phyloP scores from a whole-genome alignment of 2,888 invertebrate genomes.

The Hofmannophila pseudospretella region DNA sequence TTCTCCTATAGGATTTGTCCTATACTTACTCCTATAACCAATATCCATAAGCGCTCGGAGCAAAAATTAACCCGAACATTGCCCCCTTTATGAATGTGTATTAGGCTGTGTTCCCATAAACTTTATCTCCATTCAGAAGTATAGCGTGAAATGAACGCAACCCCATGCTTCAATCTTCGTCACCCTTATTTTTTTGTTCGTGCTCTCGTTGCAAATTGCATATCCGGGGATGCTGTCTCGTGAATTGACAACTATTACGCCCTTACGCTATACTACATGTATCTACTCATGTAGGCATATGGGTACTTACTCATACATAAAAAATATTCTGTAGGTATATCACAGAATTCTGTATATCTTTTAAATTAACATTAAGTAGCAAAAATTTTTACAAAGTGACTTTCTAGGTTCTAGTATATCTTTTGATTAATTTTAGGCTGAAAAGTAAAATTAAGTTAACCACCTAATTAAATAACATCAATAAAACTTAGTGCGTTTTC shows the following conservation, averaged over 20 bases:
- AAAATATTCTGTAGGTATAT: no score
- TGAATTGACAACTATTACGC: constrained; percentile 25
- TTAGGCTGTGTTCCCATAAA: constrained; percentile 39
- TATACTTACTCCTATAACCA: no score
- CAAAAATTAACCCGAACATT: constrained; percentile 48
- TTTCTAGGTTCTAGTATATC: no score
- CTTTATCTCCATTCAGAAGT: constrained; percentile 39
- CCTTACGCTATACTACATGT: constrained; percentile 4
- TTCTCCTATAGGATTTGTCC: no score
- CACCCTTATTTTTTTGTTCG: constrained; percentile 49
- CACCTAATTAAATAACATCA: no score
- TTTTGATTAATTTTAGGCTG: no score
- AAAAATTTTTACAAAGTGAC: no score
- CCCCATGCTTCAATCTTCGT: constrained; percentile 32
- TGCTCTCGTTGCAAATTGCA: constrained; percentile 35
- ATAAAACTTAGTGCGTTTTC: no score
- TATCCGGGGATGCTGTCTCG: constrained; percentile 21
- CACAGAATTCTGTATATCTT: no score
- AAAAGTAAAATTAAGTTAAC: no score
- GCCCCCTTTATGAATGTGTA: constrained; percentile 51
- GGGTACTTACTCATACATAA: no score
- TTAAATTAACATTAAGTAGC: no score
- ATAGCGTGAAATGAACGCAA: constrained; percentile 45
- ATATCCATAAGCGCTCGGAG: constrained; percentile 31
- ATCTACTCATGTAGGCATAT: background rate